Base-by-base conservation (phyloP, 2,797 vertebrate genomes). In the Graptemys geographica region DNA sequence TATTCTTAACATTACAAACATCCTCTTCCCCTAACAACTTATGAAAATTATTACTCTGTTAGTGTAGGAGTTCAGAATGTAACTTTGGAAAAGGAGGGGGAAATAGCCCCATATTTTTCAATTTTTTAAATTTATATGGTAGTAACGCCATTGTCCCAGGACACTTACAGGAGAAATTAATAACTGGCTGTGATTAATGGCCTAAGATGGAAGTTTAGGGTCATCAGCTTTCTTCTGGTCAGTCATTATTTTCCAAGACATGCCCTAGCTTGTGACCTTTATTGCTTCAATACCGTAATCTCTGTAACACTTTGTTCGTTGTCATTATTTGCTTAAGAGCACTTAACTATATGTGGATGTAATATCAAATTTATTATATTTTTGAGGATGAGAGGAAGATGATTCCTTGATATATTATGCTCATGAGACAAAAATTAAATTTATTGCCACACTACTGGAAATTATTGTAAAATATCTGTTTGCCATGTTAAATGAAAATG, bases 341-440 rank as follows among this genome's bases (percentile, higher is more conserved):
- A 8, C 84, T 11, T 1, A 82, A 0, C 37, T 72, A 3, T 13
- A 49, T 21, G 33, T 15, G 15, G 9, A 31, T 93, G 31, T 89
- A 83, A 87, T 93, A 89, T 90, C 0, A 0, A 31, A 15, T 80
- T 65, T n/a, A 11, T 72, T 86, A 5, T 1, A 78, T 23, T 93
- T 19, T 83, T 53, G 81, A 56, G 37, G n/a, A 81, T 15, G 33
- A 65, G 33, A n/a, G 62, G 33, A 65, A 65, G 18, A n/a, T n/a
- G 62, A 65, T 65, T 65, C 16, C 16, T 65, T n/a, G 15, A 19
- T 19, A 16, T 65, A n/a, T 16, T 65, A n/a, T 93, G 72, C 80
- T 87, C 94, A 52, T 41, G 8, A 81, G 18, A 82, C 80, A 91
- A 74, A 82, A 87, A 31, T 47, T n/a, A 83, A 84, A 6, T 31